Evolutionary conservation across 2,888 invertebrate species (phyloP), one percentile per base, ranked within the genome.

Genomic region (Dryobota labecula): DNA sequence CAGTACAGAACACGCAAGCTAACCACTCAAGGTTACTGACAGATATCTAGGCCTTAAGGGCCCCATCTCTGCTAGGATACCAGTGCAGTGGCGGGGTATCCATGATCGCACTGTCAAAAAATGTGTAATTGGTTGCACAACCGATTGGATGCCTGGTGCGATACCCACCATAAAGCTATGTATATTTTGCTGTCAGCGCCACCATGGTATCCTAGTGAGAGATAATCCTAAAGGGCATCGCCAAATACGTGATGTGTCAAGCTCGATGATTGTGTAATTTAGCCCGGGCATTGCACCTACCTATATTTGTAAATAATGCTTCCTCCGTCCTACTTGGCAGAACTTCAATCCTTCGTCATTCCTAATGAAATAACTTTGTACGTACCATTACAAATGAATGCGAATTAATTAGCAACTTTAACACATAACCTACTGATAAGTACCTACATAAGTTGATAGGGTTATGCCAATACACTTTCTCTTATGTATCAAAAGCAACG

Each of bases 301-400:
- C 30, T 60, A 47, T n/a, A 24, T 49, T 41, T 62, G 24, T 64
- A 24, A 63, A 63, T 33, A 64, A 43, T 24, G 1, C 11, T 24
- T 58, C 30, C 3, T 41, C n/a, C 24, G 64, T 43, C 41, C 65
- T 65, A 65, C 41, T 64, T 65, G 65, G 65, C 64, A 43, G 8
- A 8, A 2, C n/a, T 38, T 30, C 62, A 63, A 53, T 53, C 53
- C 3, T 33, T 41, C 43, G 5, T 27, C 30, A 66, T 11, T 41
- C n/a, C n/a, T 38, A 49, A 51, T 49, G 18, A 64, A 41, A 13
- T 5, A 49, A 38, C 18, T 30, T 41, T 41, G 38, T 54, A 27
- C 24, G 43, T 15, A 27, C n/a, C 18, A 38, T n/a, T n/a, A n/a
- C n/a, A 30, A 41, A 67, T 49, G n/a, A 49, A 63, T 56, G 15